phyloP scores from a whole-genome alignment of 2,888 invertebrate species.

The Chymomyza procnemis region DNA sequence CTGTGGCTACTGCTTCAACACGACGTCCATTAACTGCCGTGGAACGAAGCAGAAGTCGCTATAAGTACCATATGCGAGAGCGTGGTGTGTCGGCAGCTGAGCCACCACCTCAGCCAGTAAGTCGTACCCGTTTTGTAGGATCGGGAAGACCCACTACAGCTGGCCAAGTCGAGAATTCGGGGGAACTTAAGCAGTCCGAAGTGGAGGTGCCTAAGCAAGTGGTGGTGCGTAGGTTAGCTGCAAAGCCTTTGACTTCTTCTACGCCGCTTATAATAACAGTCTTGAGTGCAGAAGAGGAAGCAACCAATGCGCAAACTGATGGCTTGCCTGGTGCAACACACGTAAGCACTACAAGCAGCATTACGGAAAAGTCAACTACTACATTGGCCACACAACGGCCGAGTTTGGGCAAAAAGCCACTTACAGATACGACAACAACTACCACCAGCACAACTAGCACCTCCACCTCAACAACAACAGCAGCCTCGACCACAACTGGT shows the following conservation, averaged over 20 bases:
- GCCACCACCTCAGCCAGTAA: slow-evolving; percentile 35
- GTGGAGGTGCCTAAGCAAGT: slow-evolving; percentile 33
- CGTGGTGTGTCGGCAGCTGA: slow-evolving; percentile 31
- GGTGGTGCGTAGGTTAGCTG: slow-evolving; percentile 33
- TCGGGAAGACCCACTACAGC: slow-evolving; percentile 62
- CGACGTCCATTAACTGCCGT: slow-evolving; percentile 61
- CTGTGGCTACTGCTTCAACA: slow-evolving; percentile 50
- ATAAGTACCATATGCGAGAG: slow-evolving; percentile 71
- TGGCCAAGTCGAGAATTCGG: slow-evolving; percentile 27
- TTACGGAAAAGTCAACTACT: slow-evolving; percentile 14
- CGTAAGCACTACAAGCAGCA: neutral
- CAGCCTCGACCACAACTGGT: slow-evolving; percentile 25
- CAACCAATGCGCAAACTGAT: slow-evolving; percentile 34
- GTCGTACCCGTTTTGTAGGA: slow-evolving; percentile 55
- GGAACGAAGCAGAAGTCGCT: slow-evolving; percentile 68
- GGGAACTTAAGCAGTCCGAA: slow-evolving; percentile 26
- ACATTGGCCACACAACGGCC: slow-evolving; percentile 17
- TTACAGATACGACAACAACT: slow-evolving; percentile 24
- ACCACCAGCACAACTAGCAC: slow-evolving; percentile 23
- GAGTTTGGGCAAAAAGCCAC: neutral
- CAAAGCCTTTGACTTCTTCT: slow-evolving; percentile 46
- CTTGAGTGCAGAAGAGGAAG: slow-evolving; percentile 70
- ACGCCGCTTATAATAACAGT: slow-evolving; percentile 76
- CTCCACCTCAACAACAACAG: slow-evolving; percentile 21
- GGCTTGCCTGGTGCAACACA: neutral